Conservation (phyloP, 1,140 invertebrate genomes). For the Drosophila paulistorum region DNA sequence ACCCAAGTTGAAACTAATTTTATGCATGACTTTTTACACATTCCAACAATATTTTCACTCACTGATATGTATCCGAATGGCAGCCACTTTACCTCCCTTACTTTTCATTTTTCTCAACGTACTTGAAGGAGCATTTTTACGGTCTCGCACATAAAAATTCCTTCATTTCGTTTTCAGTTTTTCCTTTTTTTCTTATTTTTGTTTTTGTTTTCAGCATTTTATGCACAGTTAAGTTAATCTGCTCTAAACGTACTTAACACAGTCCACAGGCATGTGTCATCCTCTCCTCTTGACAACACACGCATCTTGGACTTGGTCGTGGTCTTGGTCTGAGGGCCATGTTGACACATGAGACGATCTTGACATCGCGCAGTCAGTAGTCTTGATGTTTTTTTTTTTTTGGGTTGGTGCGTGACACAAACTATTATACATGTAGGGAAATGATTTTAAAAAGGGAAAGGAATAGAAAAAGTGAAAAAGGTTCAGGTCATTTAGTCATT, state of each 20-base stretch:
- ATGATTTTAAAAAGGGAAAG: not conserved
- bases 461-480: constrained; percentile 11
- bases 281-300: constrained; percentile 45
- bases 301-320: constrained; percentile 17
- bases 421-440: constrained; percentile 43
- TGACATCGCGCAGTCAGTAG: constrained; percentile 1
- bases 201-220: constrained; percentile 67
- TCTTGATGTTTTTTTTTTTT: constrained; percentile 10
- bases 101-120: constrained; percentile 22
- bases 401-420: constrained; percentile 60
- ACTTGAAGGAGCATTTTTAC: constrained; percentile 71
- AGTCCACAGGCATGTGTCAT: constrained; percentile 74
- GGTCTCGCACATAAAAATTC: constrained; percentile 60
- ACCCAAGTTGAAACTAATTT: constrained; percentile 79
- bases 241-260: constrained; percentile 74
- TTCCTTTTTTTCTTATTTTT: constrained; percentile 17
- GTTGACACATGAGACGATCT: constrained; percentile 67
- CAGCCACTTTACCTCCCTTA: constrained; percentile 59
- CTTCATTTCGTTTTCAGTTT: constrained; percentile 33
- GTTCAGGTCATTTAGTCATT: constrained; percentile 25
- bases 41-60: constrained; percentile 73
- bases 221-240: constrained; percentile 80
- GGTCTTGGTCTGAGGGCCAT: constrained; percentile 32
- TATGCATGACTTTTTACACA: constrained; percentile 81
- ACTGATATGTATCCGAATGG: constrained; percentile 58